These are phyloP conservation scores for Tricholaema leucomelas DNA, from an alignment of 2,113 vertebrate genomes.

Conservation along the genomic window DNA sequence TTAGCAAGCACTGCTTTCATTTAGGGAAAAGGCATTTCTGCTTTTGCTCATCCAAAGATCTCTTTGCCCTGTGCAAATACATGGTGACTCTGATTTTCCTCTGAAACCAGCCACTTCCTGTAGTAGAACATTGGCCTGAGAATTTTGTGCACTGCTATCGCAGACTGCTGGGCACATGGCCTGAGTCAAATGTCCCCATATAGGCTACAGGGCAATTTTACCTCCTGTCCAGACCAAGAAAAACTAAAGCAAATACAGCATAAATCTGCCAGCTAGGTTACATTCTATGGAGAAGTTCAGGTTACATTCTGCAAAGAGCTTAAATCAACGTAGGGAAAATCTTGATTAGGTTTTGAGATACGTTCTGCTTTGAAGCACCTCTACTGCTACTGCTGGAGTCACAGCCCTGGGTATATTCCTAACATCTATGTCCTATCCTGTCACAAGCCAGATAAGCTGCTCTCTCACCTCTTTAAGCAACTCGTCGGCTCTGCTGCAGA, in stretches of 20 bases:
- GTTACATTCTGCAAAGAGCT: background rate
- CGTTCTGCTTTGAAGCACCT: background rate
- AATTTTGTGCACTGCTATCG: background rate
- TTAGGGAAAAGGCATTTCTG: background rate
- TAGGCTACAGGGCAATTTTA: background rate
- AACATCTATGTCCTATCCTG: background rate
- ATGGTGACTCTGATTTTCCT: background rate
- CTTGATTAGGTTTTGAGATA: background rate
- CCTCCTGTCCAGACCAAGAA: background rate
- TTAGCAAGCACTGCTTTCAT: background rate
- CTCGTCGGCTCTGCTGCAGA: background rate
- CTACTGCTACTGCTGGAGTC: background rate
- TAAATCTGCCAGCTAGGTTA: background rate
- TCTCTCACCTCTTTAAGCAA: background rate
- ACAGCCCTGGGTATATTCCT: background rate
- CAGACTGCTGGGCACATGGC: rapidly evolving
- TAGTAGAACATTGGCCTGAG: background rate
- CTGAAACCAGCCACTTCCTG: background rate
- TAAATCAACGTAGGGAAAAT: background rate
- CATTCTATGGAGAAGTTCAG: background rate
- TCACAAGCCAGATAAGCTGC: background rate
- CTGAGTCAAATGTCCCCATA: rapidly evolving
- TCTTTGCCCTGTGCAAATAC: background rate
- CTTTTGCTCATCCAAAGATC: background rate
- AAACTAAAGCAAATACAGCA: background rate